Base-by-base conservation (phyloP, 2,888 invertebrate species). In the Orthosia gothica region DNA sequence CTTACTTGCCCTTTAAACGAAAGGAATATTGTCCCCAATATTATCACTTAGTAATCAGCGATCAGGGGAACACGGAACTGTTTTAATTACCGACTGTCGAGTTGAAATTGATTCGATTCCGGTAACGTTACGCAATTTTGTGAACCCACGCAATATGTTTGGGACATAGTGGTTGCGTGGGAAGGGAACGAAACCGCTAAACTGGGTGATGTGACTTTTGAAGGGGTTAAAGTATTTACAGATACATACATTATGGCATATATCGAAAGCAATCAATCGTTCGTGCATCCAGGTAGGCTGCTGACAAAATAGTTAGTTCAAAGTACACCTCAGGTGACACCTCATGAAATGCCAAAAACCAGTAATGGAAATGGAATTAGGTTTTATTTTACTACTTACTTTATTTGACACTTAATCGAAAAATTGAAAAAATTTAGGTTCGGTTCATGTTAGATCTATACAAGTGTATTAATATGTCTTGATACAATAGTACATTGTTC, bases 81-180 rank as follows among this genome's bases (percentile, higher is more conserved):
- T 89, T 92, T 92, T 92, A 92, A 93, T 92, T 91, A 92, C 91
- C 90, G 88, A 89, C 87, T 89, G 89, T 86, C 87, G 89, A 87
- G 85, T 87, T 75, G 70, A 89, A 93, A 93, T 93, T 92, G 90
- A 93, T 92, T 91, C 89, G 90, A 91, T 91, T 89, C 88, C 85
- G 87, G 87, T 91, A 90, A 91, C 88, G 90, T 86, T 85, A 88
- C 89, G 91, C 88, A 89, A 91, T 92, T 92, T 88, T 86, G 88
- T 62, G 80, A 52, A 18, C 67, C 54, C 58, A 59, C 47, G 52
- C 58, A 55, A 57, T 77, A 70, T 65, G 54, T 76, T 61, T 62
- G 26, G 69, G 61, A 40, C 52, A 32, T 15, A n/a, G 16, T 18
- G 54, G 70, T 70, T 58, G 23, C 13, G 62, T 50, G 47, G 54